A percentile compares a stretch with the other conserved stretches of the same genome.
phyloP scores from a whole-genome alignment of 2,797 vertebrate species.

The Ctenosaura bakeri region DNA sequence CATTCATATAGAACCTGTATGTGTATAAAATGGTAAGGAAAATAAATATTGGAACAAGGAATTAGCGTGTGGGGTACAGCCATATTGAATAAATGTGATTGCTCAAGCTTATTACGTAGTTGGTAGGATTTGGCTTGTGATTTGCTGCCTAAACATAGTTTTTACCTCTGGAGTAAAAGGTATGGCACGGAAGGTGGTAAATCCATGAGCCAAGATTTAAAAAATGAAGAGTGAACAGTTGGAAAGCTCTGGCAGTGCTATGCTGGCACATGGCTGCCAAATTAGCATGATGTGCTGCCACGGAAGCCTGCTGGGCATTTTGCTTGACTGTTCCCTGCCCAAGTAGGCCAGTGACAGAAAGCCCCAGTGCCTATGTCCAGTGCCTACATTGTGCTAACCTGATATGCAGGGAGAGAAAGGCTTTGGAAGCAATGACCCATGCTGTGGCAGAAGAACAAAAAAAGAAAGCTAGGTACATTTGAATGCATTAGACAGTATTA shows the following conservation, averaged over 20 bases:
- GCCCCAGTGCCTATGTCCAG: background rate
- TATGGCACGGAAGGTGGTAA: slow-evolving; percentile 47
- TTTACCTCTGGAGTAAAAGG: slow-evolving; percentile 62
- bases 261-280: slow-evolving; percentile 20
- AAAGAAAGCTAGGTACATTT: background rate
- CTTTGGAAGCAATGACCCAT: background rate
- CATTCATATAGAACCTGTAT: slow-evolving; percentile 13
- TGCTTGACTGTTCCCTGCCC: background rate
- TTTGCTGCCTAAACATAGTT: slow-evolving; percentile 43
- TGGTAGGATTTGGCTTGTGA: slow-evolving; percentile 53
- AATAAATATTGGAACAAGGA: slow-evolving; percentile 33
- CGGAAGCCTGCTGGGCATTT: background rate
- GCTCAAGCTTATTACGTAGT: slow-evolving; percentile 46
- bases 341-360: background rate
- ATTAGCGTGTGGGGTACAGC: slow-evolving; percentile 48
- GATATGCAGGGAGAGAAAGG: no score
- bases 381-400: no score
- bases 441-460: background rate
- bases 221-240: slow-evolving; percentile 69
- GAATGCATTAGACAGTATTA: background rate
- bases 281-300: slow-evolving; percentile 9
- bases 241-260: slow-evolving; percentile 57
- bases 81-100: slow-evolving; percentile 55
- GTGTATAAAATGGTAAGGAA: slow-evolving; percentile 21
- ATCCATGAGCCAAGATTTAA: slow-evolving; percentile 69